These are phyloP conservation scores for Brachyptera risi DNA, from an alignment of 2,888 invertebrate genomes.

Conservation along the genomic window DNA sequence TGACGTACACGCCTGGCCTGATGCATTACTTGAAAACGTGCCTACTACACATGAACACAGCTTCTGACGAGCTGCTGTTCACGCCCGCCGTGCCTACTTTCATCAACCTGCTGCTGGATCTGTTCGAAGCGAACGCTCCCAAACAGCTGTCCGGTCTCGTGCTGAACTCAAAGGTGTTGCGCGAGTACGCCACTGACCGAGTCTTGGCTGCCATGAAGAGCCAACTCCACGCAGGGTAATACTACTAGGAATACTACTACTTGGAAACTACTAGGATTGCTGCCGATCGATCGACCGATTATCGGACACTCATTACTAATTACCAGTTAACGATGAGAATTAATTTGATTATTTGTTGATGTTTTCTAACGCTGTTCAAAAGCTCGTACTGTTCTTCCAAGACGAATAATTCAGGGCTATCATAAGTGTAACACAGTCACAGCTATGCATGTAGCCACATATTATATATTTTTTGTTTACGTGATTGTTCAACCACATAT, in stretches of 20 bases:
- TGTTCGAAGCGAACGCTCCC: slow-evolving; percentile 45
- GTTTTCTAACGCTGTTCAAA: too few relatives aligned
- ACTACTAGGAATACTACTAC: too few relatives aligned
- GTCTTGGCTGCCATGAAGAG: slow-evolving; percentile 47
- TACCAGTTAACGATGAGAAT: too few relatives aligned
- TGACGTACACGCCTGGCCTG: slow-evolving; percentile 32
- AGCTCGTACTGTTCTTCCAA: too few relatives aligned
- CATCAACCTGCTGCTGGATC: slow-evolving; percentile 44
- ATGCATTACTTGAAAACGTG: slow-evolving; percentile 35
- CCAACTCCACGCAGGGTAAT: slow-evolving; percentile 29
- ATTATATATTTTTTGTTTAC: too few relatives aligned
- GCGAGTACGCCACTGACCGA: slow-evolving; percentile 55
- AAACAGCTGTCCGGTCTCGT: slow-evolving; percentile 48
- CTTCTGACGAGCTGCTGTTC: slow-evolving; percentile 25
- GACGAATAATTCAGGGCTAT: too few relatives aligned
- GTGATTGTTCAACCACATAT: too few relatives aligned
- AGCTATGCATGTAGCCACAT: too few relatives aligned
- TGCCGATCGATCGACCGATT: not conserved
- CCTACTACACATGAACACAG: slow-evolving; percentile 29
- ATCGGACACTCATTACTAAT: not conserved
- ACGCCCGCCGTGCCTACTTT: slow-evolving; percentile 34
- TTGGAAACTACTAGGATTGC: not conserved
- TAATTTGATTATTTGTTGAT: too few relatives aligned
- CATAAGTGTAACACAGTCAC: too few relatives aligned
- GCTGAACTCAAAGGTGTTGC: slow-evolving; percentile 49